Base-by-base conservation (phyloP, 2,888 invertebrate species). In the Disparrhopalites patrizii region DNA sequence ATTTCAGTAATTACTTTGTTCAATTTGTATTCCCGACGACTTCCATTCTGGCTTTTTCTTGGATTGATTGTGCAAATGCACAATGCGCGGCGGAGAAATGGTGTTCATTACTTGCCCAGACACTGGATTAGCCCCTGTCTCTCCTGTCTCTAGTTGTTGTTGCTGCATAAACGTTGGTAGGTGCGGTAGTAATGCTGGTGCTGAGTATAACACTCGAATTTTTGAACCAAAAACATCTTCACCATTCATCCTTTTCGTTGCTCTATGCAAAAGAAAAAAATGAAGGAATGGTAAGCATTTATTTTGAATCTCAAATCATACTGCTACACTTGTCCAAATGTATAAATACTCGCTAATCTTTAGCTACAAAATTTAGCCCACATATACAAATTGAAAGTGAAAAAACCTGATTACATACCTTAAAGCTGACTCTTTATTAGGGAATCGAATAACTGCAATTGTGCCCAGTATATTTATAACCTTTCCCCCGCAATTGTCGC, bases 171-270 rank as follows among this genome's bases (percentile, higher is more conserved):
- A 4, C 33, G 38, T 38, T 2, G 52, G 50, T 13, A 38, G 56
- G 1, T 61, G 61, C 38, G 52, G 62, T 15, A 31, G 47, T 25
- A 57, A 57, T 15, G 57, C 33, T 57, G 56, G 65, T n/a, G 75
- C 72, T 65, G 81, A 79, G 75, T 79, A 80, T 74, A 79, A 79
- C 50, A 85, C 85, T 72, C 79, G 79, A 74, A 87, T 89, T 81
- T 88, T 89, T 69, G 85, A 85, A 15, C 90, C 90, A 80, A 86
- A 90, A 58, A 91, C 89, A 81, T 88, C 86, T 79, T 90, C 89
- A 67, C 90, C 90, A 77, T 91, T 87, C 86, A 92, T 89, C 77
- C 91, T 87, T 79, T 89, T 89, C 77, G 87, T 83, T 71, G 91
- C 91, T 81, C 91, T 91, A 18, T 55, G 27, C 40, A 20, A n/a